These are phyloP conservation scores for Ianthella basta DNA, from an alignment of 37 sponge, comb jelly and placozoan species.

Conservation along the genomic window DNA sequence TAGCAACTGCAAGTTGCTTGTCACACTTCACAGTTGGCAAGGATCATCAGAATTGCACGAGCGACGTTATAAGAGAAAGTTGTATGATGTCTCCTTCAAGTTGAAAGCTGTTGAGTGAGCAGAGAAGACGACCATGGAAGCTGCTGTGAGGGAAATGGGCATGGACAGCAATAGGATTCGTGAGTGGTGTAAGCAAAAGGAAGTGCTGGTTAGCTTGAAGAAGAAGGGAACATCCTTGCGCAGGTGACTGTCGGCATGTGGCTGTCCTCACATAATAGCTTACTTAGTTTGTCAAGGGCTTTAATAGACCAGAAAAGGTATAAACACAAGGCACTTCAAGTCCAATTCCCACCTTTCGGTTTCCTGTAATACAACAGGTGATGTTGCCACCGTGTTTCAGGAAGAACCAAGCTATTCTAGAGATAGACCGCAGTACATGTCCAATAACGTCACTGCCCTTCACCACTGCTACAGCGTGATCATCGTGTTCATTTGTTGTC, in stretches of 20 bases:
- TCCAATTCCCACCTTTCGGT: conserved; percentile 14
- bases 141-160: conserved; percentile 1
- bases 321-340: conserved; percentile 24
- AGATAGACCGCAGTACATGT: neutral
- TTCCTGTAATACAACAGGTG: conserved; percentile 21
- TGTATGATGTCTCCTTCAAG: conserved; percentile 6
- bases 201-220: neutral
- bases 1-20: too few relatives aligned
- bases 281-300: conserved; percentile 1
- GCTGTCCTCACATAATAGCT: neutral
- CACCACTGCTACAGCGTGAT: conserved; percentile 8
- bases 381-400: neutral
- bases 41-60: too few relatives aligned
- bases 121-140: conserved; percentile 6
- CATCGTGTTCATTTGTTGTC: conserved; percentile 2
- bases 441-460: neutral
- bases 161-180: conserved; percentile 35
- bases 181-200: conserved; percentile 36
- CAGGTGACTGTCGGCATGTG: neutral
- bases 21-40: too few relatives aligned
- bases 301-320: conserved; percentile 6
- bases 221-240: neutral
- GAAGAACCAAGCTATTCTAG: conserved; percentile 8
- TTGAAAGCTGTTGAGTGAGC: conserved; percentile 15
- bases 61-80: conserved; percentile 7